Evolutionary conservation across 2,113 vertebrate genomes (phyloP).

Genomic region (Salvelinus fontinalis): DNA sequence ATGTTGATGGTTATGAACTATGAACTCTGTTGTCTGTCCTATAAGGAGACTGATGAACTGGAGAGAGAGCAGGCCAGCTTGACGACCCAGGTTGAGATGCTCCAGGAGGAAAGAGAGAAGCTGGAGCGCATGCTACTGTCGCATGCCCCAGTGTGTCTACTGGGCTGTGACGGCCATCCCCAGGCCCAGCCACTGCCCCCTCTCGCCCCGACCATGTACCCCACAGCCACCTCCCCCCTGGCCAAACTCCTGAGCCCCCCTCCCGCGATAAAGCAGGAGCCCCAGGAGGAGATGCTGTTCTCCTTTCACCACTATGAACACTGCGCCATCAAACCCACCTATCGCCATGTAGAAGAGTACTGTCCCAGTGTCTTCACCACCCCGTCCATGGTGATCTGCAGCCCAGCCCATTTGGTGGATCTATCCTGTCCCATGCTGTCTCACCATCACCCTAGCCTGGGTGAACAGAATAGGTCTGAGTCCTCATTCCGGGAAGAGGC

Average conservation of each 20-base stretch:
- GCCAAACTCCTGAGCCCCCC: conserved; percentile 34
- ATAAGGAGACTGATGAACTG: conserved; percentile 79
- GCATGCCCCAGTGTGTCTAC: conserved; percentile 80
- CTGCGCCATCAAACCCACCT: conserved; percentile 84
- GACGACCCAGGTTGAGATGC: conserved; percentile 81
- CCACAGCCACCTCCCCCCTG: neutral
- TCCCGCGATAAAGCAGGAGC: conserved; percentile 80
- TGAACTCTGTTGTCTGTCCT: conserved; percentile 1
- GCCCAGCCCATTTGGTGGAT: conserved; percentile 78
- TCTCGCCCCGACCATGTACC: conserved; percentile 62
- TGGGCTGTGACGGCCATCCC: conserved; percentile 64
- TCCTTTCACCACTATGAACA: conserved; percentile 71
- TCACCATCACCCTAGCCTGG: conserved; percentile 67
- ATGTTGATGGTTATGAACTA: neutral
- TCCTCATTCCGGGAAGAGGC: conserved; percentile 63
- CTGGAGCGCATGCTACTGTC: conserved; percentile 68
- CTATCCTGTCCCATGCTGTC: conserved; percentile 79
- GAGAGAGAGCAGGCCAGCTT: conserved; percentile 80
- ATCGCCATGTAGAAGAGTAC: conserved; percentile 50
- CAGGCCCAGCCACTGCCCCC: conserved; percentile 48
- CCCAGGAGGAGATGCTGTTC: conserved; percentile 57
- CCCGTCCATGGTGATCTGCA: conserved; percentile 77
- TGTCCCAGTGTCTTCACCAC: conserved; percentile 82
- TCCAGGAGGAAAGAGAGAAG: conserved; percentile 85
- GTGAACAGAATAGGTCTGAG: conserved; percentile 75